Conservation (phyloP, 2,113 vertebrate genomes). For the Corythaixoides concolor region DNA sequence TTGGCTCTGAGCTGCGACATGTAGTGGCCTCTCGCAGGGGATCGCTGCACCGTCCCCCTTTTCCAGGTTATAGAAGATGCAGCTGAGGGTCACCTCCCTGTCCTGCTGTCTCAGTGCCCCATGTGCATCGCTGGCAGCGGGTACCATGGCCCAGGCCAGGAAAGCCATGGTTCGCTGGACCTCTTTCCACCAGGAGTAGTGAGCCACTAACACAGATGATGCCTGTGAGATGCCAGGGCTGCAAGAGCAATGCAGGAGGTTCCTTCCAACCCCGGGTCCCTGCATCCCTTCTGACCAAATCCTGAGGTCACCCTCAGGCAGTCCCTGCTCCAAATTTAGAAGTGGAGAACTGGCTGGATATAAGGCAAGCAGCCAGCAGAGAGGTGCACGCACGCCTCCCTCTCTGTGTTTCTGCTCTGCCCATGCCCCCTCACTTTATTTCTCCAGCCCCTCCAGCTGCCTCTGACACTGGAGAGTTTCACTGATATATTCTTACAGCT, state of each 20-base stretch:
- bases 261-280: not conserved
- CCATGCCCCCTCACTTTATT: no score
- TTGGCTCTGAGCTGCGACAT: accelerated
- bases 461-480: not conserved
- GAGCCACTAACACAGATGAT: not conserved
- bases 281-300: not conserved
- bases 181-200: not conserved
- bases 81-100: not conserved
- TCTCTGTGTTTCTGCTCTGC: not conserved
- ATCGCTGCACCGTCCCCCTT: not conserved
- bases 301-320: not conserved
- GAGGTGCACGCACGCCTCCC: not conserved
- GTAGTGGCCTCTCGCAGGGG: accelerated
- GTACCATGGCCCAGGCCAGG: not conserved
- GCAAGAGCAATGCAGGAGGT: not conserved
- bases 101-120: accelerated
- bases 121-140: accelerated
- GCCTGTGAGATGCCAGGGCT: not conserved
- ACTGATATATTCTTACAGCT: not conserved
- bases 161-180: not conserved
- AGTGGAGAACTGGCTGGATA: not conserved
- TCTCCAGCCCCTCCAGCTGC: not conserved
- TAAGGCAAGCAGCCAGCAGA: not conserved
- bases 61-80: not conserved
- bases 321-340: not conserved